A percentile compares a stretch with the other conserved stretches of the same genome.
These are phyloP conservation scores for Leptoclinus maculatus DNA, from an alignment of 2,797 vertebrate genomes.

Conservation along the genomic window DNA sequence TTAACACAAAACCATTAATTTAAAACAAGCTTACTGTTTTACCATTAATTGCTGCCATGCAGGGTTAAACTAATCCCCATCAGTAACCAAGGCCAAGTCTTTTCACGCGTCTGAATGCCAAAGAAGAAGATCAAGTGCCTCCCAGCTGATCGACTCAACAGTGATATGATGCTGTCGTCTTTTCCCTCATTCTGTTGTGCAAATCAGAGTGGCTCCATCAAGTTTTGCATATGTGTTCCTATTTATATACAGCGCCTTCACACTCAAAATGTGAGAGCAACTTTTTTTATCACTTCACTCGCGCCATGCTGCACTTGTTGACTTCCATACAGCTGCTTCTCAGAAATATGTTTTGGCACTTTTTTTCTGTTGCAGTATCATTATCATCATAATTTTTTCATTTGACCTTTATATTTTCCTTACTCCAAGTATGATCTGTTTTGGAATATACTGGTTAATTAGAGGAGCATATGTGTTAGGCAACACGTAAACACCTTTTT, in stretches of 20 bases:
- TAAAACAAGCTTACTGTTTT: not conserved
- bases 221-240: constrained; percentile 13
- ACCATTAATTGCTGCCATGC: not conserved
- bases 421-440: not conserved
- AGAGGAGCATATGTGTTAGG: not conserved
- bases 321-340: constrained; percentile 24
- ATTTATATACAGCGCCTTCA: not conserved
- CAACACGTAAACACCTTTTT: not conserved
- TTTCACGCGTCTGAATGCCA: not conserved
- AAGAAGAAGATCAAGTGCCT: not conserved
- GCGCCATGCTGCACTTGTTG: not conserved
- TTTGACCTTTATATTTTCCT: constrained; percentile 1
- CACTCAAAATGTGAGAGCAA: not conserved
- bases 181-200: not conserved
- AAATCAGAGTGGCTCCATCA: not conserved
- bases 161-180: constrained; percentile 4
- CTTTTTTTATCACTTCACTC: constrained; percentile 13
- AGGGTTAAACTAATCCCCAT: not conserved
- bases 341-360: constrained; percentile 1
- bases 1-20: not conserved
- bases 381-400: not conserved
- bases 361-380: not conserved
- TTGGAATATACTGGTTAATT: not conserved
- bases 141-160: not conserved
- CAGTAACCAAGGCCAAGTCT: not conserved